Evolutionary conservation across 2,888 invertebrate species (phyloP).

Genomic region (Pasiphila rectangulata): DNA sequence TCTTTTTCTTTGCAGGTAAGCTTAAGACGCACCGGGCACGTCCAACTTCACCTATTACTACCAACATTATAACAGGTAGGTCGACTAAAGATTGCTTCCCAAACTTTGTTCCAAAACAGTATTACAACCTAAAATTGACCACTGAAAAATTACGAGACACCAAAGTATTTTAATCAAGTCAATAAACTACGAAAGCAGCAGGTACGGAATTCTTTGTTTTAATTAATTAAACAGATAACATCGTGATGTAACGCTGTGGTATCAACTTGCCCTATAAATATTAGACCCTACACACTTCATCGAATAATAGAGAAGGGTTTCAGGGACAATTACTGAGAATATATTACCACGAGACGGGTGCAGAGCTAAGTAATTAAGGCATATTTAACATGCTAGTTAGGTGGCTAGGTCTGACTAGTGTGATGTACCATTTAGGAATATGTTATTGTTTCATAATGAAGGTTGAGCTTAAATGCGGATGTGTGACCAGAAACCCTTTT

Average conservation of each 20-base stretch:
- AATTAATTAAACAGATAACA: constrained; percentile 62
- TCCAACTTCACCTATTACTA: no score
- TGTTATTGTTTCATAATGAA: no score
- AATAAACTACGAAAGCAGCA: not conserved
- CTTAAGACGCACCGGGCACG: not conserved
- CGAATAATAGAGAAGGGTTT: constrained; percentile 64
- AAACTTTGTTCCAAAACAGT: constrained; percentile 2
- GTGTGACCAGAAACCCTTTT: not conserved
- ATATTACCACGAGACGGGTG: constrained; percentile 52
- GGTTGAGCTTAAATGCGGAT: not conserved
- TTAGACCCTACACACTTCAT: constrained; percentile 60
- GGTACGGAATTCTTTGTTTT: constrained; percentile 39
- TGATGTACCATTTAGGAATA: no score
- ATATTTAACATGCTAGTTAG: constrained; percentile 9
- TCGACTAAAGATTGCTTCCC: constrained; percentile 11
- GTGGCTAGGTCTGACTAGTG: not conserved
- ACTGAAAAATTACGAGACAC: constrained; percentile 39
- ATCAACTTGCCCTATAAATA: constrained; percentile 68
- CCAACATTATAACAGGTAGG: constrained; percentile 13
- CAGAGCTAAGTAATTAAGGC: constrained; percentile 51
- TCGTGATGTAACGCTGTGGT: constrained; percentile 54
- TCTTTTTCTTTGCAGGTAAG: constrained; percentile 35
- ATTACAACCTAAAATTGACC: constrained; percentile 26
- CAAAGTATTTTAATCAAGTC: constrained; percentile 42
- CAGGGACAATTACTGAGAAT: constrained; percentile 67